phyloP scores from a whole-genome alignment of 1,140 invertebrate genomes.

The Macrotrachela quadricornifera region DNA sequence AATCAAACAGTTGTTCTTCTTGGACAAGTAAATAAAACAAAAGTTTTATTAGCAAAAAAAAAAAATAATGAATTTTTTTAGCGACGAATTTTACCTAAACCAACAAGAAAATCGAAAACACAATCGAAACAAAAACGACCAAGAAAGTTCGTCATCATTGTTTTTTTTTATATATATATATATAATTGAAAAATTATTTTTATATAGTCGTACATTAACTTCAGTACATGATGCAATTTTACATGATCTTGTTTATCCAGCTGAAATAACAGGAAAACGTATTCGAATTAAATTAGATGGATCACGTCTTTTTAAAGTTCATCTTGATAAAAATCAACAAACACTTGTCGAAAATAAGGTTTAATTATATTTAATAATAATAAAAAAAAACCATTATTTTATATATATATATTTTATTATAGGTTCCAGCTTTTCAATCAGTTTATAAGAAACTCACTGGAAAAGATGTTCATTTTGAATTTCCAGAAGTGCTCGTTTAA shows the following conservation, averaged over 20 bases:
- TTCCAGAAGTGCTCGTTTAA: not conserved
- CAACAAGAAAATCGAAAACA: slow-evolving; percentile 73
- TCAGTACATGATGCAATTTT: slow-evolving; percentile 87
- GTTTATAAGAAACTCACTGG: slow-evolving; percentile 9
- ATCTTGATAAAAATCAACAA: slow-evolving; percentile 70
- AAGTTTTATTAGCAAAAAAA: not conserved
- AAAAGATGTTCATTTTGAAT: slow-evolving; percentile 9
- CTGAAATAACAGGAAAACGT: slow-evolving; percentile 95
- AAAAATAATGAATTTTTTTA: slow-evolving; percentile 35
- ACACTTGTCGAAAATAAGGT: slow-evolving; percentile 9
- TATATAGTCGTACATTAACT: slow-evolving; percentile 63
- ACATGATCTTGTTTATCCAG: slow-evolving; percentile 90
- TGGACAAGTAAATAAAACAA: slow-evolving; percentile 37
- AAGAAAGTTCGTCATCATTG: slow-evolving; percentile 39
- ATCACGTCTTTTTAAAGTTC: slow-evolving; percentile 84
- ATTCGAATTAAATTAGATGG: slow-evolving; percentile 86
- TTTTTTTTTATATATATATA: not conserved
- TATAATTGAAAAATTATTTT: slow-evolving; percentile 1
- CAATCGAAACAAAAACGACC: slow-evolving; percentile 89
- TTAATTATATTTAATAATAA: too few relatives aligned
- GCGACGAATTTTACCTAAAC: slow-evolving; percentile 89
- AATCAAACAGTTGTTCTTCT: slow-evolving; percentile 91
- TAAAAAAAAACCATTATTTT: not conserved
- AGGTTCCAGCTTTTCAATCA: not conserved
- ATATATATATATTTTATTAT: not conserved